Conservation (phyloP, 2,113 vertebrate species). For the Alces alces region DNA sequence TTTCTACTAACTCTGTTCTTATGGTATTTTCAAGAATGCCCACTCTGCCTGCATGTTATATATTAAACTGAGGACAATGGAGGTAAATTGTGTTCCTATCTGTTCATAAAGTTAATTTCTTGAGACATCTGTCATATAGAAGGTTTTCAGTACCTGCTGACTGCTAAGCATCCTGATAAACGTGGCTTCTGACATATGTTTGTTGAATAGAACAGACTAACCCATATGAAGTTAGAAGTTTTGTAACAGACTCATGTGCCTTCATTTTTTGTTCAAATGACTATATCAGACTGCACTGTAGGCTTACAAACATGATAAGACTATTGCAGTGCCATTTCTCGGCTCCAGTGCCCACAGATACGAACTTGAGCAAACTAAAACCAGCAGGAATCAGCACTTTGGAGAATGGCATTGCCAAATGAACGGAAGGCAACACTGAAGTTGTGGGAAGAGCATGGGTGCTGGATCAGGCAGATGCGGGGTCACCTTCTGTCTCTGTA, state of each 20-base stretch:
- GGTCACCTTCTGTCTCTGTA: not conserved
- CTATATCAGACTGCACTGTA: not conserved
- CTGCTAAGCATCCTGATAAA: not conserved
- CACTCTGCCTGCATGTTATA: not conserved
- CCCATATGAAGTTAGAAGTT: not conserved
- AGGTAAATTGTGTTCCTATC: not conserved
- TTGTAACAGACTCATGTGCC: not conserved
- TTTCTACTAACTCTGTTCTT: not conserved
- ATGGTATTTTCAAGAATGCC: slow-evolving; percentile 3
- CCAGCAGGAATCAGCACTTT: not conserved
- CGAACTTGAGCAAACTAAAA: not conserved
- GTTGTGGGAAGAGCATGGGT: not conserved
- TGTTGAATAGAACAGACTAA: not conserved
- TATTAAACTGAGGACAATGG: not conserved
- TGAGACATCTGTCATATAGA: not conserved
- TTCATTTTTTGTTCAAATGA: not conserved
- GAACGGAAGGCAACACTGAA: not conserved
- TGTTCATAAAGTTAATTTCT: slow-evolving; percentile 4
- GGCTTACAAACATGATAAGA: not conserved
- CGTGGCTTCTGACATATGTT: not conserved
- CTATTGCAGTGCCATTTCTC: not conserved
- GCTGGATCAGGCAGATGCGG: not conserved
- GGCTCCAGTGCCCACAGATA: not conserved
- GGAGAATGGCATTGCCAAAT: not conserved
- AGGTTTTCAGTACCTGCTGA: not conserved